phyloP scores from a whole-genome alignment of 2,888 invertebrate species.

The Idaea straminata region DNA sequence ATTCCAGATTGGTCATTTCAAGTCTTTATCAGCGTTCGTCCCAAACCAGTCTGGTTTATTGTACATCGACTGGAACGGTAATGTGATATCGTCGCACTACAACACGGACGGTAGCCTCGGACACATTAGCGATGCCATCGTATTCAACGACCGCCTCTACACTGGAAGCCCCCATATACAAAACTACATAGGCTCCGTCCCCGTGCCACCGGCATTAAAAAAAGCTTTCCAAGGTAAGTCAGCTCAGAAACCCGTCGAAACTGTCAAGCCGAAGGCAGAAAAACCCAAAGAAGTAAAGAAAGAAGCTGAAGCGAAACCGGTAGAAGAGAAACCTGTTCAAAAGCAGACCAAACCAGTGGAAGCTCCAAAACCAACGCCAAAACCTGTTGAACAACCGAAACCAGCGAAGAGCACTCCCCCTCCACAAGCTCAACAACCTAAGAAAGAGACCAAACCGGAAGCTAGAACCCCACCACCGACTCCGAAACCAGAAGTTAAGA shows the following conservation, averaged over 20 bases:
- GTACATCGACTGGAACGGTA: slow-evolving; percentile 86
- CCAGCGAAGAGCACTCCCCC: slow-evolving; percentile 3
- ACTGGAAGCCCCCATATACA: slow-evolving; percentile 84
- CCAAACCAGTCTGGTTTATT: slow-evolving; percentile 79
- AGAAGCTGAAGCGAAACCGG: slow-evolving; percentile 24
- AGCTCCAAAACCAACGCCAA: slow-evolving; percentile 9
- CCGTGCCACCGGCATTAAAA: slow-evolving; percentile 74
- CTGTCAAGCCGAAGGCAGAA: slow-evolving; percentile 20
- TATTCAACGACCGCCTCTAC: slow-evolving; percentile 82
- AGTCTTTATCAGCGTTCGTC: slow-evolving; percentile 53
- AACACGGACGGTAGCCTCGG: slow-evolving; percentile 78
- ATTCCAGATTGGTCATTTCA: slow-evolving; percentile 84
- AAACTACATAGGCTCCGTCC: slow-evolving; percentile 83
- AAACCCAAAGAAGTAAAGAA: slow-evolving; percentile 13
- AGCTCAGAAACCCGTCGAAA: slow-evolving; percentile 35
- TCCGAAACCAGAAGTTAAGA: slow-evolving; percentile 7
- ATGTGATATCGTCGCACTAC: slow-evolving; percentile 84
- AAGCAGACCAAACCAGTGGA: slow-evolving; percentile 5
- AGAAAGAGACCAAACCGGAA: neutral
- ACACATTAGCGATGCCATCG: slow-evolving; percentile 83
- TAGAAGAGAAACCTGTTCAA: slow-evolving; percentile 10
- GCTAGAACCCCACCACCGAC: slow-evolving; percentile 6
- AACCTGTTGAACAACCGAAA: slow-evolving; percentile 11
- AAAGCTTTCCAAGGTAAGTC: slow-evolving; percentile 50
- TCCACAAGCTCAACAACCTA: neutral